Conservation (phyloP, 2,888 invertebrate species). For the Megalurothrips usitatus region DNA sequence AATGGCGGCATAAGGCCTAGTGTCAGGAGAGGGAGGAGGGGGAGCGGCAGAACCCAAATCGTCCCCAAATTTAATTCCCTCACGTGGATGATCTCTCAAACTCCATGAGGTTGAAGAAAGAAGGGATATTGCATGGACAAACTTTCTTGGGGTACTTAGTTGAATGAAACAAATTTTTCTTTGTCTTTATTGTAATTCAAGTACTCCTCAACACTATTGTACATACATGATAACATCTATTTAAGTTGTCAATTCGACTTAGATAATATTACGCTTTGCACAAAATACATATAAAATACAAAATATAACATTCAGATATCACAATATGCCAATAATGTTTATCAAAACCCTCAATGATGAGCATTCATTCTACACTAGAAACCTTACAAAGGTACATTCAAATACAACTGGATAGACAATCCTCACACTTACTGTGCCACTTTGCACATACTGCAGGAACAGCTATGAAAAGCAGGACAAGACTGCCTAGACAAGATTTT, state of each 20-base stretch:
- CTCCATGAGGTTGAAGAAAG: no score
- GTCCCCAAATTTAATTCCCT: no score
- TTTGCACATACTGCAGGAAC: background rate
- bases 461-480: background rate
- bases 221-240: constrained; percentile 15
- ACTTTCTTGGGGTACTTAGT: background rate
- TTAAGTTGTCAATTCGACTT: background rate
- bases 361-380: background rate
- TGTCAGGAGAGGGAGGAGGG: no score
- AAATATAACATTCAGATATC: constrained; percentile 26
- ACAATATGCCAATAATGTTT: constrained; percentile 8
- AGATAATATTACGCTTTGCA: constrained; percentile 16
- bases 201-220: background rate
- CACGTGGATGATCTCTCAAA: no score
- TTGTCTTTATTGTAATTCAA: background rate
- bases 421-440: background rate
- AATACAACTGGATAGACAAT: background rate
- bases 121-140: no score
- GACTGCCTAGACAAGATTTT: background rate
- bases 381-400: background rate
- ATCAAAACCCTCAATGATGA: constrained; percentile 2
- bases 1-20: no score
- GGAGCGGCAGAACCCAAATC: no score
- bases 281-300: constrained; percentile 27
- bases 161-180: background rate